A percentile compares a stretch with the other conserved stretches of the same genome.
phyloP scores from a whole-genome alignment of 1,140 invertebrate species.

The Trypoxylus dichotomus region DNA sequence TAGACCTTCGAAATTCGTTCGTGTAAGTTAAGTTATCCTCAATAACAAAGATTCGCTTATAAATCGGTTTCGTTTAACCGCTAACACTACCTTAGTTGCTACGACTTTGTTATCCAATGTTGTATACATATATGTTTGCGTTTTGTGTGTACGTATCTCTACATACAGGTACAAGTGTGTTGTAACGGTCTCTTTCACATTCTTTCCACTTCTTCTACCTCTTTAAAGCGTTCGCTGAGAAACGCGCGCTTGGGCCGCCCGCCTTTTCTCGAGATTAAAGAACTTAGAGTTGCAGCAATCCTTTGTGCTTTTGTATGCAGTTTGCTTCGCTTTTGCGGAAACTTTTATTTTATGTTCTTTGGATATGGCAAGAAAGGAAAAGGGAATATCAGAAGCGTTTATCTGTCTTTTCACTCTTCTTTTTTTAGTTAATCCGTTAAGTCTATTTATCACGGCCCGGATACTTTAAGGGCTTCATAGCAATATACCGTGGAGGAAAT shows the following conservation, averaged over 20 bases:
- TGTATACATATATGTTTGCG: neutral
- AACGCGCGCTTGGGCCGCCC: neutral
- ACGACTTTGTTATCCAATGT: neutral
- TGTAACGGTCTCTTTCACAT: neutral
- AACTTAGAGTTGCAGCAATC: slow-evolving; percentile 21
- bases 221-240: neutral
- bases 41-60: slow-evolving; percentile 2
- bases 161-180: neutral
- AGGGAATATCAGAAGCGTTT: neutral
- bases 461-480: neutral
- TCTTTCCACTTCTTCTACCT: neutral
- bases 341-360: slow-evolving; percentile 13
- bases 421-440: slow-evolving; percentile 5
- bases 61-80: slow-evolving; percentile 6
- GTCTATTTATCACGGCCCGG: neutral
- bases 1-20: neutral
- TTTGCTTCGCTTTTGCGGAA: slow-evolving; percentile 10
- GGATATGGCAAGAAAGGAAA: neutral
- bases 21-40: neutral
- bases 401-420: neutral
- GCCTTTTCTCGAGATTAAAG: slow-evolving; percentile 18
- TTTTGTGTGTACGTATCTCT: neutral
- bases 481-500: neutral
- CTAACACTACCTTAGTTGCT: neutral
- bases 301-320: slow-evolving; percentile 23